Evolutionary conservation across 2,113 vertebrate genomes (phyloP), one percentile per base, ranked within the genome.

Genomic region (Heterotis niloticus): DNA sequence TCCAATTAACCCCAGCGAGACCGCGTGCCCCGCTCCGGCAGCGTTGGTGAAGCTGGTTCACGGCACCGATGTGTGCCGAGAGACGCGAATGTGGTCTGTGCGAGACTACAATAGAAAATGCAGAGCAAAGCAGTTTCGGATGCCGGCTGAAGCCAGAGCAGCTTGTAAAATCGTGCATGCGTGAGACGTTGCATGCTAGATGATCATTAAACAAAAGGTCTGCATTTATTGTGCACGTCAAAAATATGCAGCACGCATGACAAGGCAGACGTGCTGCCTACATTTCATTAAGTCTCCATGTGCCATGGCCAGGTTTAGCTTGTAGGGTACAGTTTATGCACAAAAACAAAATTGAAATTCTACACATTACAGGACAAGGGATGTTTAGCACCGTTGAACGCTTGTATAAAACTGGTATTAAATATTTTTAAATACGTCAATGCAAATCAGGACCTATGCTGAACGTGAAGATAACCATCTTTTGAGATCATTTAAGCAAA

Each of bases 1-100:
- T 86, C 85, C 88, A 89, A 92, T 91, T 90, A 89, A 90, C 87
- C 88, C 86, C 81, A 83, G 84, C 85, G 85, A 84, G 85, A 85
- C 85, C 84, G 88, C 86, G 82, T 78, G 86, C 83, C 59, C 29
- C 86, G 87, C 83, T 84, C 79, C 79, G 34, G 24, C 87, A 84
- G 70, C 84, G 83, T 88, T 82, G 28, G 82, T 79, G 84, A 80
- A 7, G 79, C 86, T 82, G 79, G 83, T 88, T 88, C 87, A 85
- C 87, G 86, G 86, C 76, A 80, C 72, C 74, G 82, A 83, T 86
- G 85, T 79, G 78, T 80, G 84, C 86, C 89, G 84, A 83, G 83
- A 64, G 44, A 80, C 77, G 75, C 81, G 74, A 79, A 75, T 82
- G 81, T 78, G 72, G 52, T 11, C 26, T 57, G 11, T 20, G 13